Base-by-base conservation (phyloP, 2,797 vertebrate genomes). In the Enteromius argenteus region DNA sequence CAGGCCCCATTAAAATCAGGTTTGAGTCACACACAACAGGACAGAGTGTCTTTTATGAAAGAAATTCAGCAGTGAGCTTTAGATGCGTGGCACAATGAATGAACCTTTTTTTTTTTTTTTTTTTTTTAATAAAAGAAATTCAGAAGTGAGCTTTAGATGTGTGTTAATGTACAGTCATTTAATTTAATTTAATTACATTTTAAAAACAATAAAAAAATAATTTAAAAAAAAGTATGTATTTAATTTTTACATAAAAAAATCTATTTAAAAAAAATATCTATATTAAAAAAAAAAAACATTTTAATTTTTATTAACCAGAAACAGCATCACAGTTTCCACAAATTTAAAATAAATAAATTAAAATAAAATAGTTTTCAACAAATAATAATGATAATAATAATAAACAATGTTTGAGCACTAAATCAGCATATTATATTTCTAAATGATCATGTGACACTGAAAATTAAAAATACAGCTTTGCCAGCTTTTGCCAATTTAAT, bases 1-100 rank as follows among this genome's bases (percentile, higher is more conserved):
- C 44, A 75, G 71, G 60, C 30, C 58, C 80, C 71, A 82, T 74
- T 74, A 74, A 74, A 82, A 74, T 46, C 58, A 53, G 32, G 44
- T 6, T 68, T 80, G 78, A 80, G 64, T 68, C 62, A 53, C 78
- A 66, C 44, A 67, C 46, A 51, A 68, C 64, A 80, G 42, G 60
- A 66, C 39, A 35, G 39, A 51, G 8, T 37, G 32, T 75, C 14
- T 67, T 64, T 75, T 37, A 67, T 64, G 23, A 42, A 75, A 49
- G 3, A 73, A 44, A 73, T 15, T 46, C 68, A 60, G 35, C 27
- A 37, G 35, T 42, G 58, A 75, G 44, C 60, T 66, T 37, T 51
- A 53, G 9, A 27, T 23, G 9, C 21, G 3, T 17, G 39, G 68
- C 39, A 73, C 39, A 35, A 32, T 73, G 27, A 73, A 81, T 62